Evolutionary conservation across 2,113 vertebrate genomes (phyloP), one percentile per base, ranked within the genome.

Genomic region (Acrocephalus arundinaceus): DNA sequence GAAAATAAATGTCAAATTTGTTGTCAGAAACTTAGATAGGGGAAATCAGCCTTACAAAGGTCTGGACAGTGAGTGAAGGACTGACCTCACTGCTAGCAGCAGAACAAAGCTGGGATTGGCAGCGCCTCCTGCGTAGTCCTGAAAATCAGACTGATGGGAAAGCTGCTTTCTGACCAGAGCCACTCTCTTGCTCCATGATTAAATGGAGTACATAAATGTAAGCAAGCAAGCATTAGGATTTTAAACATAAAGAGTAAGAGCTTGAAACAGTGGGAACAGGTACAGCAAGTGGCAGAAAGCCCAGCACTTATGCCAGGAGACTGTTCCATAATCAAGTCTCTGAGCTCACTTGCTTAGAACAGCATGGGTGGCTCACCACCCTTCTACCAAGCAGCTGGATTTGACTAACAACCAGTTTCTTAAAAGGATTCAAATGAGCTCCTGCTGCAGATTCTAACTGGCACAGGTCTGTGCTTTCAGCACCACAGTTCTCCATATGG

Each of bases 241-340:
- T 58, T n/a, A 48, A 80, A 74, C 24, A 18, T 37, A 25, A 70
- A 82, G 71, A 97, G 73, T 33, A 72, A 59, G 67, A 45, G 39
- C 39, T 13, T 90, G 52, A 35, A 92, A 77, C 45, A 90, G 41
- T 89, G 85, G 83, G 92, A 97, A 96, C 85, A 84, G 81, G 79
- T 89, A 95, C 30, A 93, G 79, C 83, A 77, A 67, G 75, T 91
- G 73, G 96, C 93, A 94, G 83, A 61, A 71, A 86, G 83, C 92
- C 94, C 83, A 67, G 77, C 30, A 19, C 27, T 66, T 39, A 6
- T 49, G 79, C 94, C 92, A 90, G 83, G 24, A 96, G 92, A 80
- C 87, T 95, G 68, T 63, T 93, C 91, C 92, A 90, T 87, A 96
- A 91, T 86, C 79, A 90, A 71, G 39, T 31, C 66, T 73, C 41